Conservation (phyloP, 2,888 invertebrate genomes). For the Mimumesa dahlbomi region DNA sequence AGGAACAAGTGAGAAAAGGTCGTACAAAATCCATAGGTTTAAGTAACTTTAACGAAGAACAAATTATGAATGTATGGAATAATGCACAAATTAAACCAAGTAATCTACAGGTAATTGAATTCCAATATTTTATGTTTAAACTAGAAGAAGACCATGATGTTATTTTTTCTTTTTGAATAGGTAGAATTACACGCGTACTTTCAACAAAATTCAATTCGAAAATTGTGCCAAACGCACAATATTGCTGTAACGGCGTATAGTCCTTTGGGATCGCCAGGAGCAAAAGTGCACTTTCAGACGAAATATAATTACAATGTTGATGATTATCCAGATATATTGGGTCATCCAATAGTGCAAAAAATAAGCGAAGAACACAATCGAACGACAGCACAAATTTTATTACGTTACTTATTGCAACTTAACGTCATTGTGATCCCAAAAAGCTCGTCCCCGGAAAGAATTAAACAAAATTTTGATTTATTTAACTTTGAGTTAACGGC, state of each 20-base stretch:
- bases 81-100: constrained; percentile 85
- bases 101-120: constrained; percentile 85
- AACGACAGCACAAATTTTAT: constrained; percentile 86
- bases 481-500: constrained; percentile 84
- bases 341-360: constrained; percentile 82
- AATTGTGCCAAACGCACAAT: constrained; percentile 84
- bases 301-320: constrained; percentile 74
- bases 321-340: constrained; percentile 83
- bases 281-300: constrained; percentile 80
- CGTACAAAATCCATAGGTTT: constrained; percentile 87
- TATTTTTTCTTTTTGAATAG: constrained; percentile 62
- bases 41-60: constrained; percentile 89
- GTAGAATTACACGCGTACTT: constrained; percentile 89
- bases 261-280: constrained; percentile 88
- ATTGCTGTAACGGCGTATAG: constrained; percentile 87
- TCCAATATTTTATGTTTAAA: too few relatives aligned
- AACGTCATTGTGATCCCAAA: constrained; percentile 89
- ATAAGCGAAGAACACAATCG: constrained; percentile 84
- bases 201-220: constrained; percentile 85
- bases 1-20: constrained; percentile 85
- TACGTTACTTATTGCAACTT: constrained; percentile 86
- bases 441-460: constrained; percentile 86
- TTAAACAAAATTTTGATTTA: constrained; percentile 86
- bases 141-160: too few relatives aligned
- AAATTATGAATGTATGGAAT: constrained; percentile 85